phyloP scores from a whole-genome alignment of 2,797 vertebrate species.

The Ataeniobius toweri region DNA sequence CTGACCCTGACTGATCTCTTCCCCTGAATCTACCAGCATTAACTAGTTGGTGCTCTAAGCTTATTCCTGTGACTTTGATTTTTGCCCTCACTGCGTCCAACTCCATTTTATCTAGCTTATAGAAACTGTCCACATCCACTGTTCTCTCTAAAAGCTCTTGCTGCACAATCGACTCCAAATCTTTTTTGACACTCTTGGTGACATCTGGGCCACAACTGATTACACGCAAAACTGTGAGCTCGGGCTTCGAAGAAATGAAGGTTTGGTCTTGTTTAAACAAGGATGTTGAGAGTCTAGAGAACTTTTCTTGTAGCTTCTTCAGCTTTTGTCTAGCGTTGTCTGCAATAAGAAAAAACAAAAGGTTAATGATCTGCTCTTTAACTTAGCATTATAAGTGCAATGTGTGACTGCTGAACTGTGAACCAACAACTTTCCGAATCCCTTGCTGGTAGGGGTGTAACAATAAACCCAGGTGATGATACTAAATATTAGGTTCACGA shows the following conservation, averaged over 20 bases:
- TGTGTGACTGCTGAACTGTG: no score
- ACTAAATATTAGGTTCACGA: no score
- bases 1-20: conserved; percentile 2
- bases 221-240: conserved; percentile 44
- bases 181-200: conserved; percentile 16
- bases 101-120: conserved; percentile 48
- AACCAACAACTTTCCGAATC: no score
- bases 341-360: conserved; percentile 12
- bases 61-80: conserved; percentile 40
- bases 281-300: neutral
- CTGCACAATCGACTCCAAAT: conserved; percentile 51
- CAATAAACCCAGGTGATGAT: no score
- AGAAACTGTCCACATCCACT: conserved; percentile 26
- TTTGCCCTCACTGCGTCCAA: conserved; percentile 51
- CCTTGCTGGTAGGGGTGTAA: no score
- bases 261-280: neutral
- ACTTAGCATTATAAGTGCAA: no score
- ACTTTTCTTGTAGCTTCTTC: conserved; percentile 18
- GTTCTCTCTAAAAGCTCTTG: conserved; percentile 46
- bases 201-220: conserved; percentile 30
- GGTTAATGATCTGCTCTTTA: neutral
- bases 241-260: conserved; percentile 25
- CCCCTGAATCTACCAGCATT: neutral
- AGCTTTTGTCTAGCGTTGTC: conserved; percentile 45
- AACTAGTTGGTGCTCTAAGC: conserved; percentile 33